Evolutionary conservation across 2,113 vertebrate species (phyloP).

Genomic region (Pangasianodon gigas): DNA sequence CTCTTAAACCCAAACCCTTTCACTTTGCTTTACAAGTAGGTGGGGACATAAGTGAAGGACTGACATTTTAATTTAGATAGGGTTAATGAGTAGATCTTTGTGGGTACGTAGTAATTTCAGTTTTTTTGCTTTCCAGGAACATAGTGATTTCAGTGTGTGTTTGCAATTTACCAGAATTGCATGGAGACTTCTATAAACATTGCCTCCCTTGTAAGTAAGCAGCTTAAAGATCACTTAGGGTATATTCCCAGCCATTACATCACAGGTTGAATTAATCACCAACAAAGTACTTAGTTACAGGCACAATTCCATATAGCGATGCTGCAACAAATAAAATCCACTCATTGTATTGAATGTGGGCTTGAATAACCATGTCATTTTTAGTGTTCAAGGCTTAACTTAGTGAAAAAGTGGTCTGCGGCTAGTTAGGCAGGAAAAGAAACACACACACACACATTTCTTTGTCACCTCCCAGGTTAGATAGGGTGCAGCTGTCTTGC

Average conservation of each 20-base stretch:
- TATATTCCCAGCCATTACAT: slow-evolving; percentile 12
- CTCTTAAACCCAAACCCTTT: slow-evolving; percentile 12
- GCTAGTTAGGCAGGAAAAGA: slow-evolving; percentile 11
- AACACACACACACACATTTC: slow-evolving; percentile 22
- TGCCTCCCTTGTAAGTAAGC: background rate
- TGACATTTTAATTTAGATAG: slow-evolving; percentile 46
- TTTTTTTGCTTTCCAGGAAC: slow-evolving; percentile 29
- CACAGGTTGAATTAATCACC: background rate
- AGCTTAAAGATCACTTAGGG: background rate
- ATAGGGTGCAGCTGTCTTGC: slow-evolving; percentile 38
- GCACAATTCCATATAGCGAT: background rate
- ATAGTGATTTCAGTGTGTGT: slow-evolving; percentile 25
- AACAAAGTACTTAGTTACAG: background rate
- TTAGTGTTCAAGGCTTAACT: slow-evolving; percentile 8
- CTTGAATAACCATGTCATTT: background rate
- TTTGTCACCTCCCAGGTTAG: slow-evolving; percentile 44
- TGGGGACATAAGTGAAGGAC: slow-evolving; percentile 35
- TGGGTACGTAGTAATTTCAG: slow-evolving; percentile 42
- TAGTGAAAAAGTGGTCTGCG: slow-evolving; percentile 28
- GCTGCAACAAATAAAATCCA: background rate
- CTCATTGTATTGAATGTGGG: background rate
- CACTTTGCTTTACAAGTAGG: slow-evolving; percentile 44
- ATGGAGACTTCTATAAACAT: slow-evolving; percentile 14
- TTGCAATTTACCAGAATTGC: slow-evolving; percentile 1
- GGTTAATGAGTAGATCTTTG: slow-evolving; percentile 40